Conservation (phyloP, 2,888 invertebrate species). For the Lathronympha strigana region DNA sequence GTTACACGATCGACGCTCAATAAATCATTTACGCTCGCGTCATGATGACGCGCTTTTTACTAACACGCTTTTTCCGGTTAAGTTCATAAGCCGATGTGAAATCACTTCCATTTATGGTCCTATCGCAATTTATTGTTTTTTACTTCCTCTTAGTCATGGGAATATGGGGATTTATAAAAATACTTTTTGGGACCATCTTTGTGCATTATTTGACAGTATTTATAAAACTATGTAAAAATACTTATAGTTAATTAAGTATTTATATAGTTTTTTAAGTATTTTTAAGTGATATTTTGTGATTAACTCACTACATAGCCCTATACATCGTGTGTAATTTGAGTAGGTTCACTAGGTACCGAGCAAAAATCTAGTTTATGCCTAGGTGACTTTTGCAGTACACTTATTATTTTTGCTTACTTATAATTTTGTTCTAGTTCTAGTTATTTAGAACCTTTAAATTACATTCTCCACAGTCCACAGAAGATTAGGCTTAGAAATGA, state of each 20-base stretch:
- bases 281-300: no score
- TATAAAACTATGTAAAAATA: not conserved
- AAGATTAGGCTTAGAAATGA: slow-evolving; percentile 8
- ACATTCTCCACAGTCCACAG: not conserved
- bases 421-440: not conserved
- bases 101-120: slow-evolving; percentile 30
- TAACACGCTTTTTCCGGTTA: slow-evolving; percentile 40
- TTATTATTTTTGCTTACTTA: not conserved
- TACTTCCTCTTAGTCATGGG: not conserved
- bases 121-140: slow-evolving; percentile 19
- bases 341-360: no score
- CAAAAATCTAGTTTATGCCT: no score
- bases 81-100: slow-evolving; percentile 39
- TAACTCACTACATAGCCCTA: no score
- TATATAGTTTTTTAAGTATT: no score
- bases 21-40: slow-evolving; percentile 34
- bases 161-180: not conserved
- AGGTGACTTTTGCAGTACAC: no score
- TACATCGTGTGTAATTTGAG: no score
- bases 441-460: slow-evolving; percentile 3
- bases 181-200: no score
- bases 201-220: no score
- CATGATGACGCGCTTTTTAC: slow-evolving; percentile 39
- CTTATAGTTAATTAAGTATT: no score
- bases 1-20: slow-evolving; percentile 32